Base-by-base conservation (phyloP, 2,113 vertebrate species). In the Tichodroma muraria region DNA sequence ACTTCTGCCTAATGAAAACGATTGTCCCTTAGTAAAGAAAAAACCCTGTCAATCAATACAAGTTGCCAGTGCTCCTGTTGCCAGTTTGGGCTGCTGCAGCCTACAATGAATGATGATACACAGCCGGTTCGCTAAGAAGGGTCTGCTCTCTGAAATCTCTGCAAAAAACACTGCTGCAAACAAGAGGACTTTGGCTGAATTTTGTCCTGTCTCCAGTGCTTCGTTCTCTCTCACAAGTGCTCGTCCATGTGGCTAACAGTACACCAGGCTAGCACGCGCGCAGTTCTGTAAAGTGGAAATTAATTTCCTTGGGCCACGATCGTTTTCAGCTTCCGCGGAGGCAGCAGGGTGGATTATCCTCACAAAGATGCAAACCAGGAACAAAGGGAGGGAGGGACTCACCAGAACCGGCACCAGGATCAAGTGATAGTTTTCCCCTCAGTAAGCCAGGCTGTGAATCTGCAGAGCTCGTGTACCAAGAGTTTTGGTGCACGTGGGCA, bases 361-460 rank as follows among this genome's bases (percentile, higher is more conserved):
- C 68, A 44, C 42, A 31, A 6, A 72, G 11, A 27, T 47, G 27
- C 38, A 88, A 90, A 35, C 69, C 75, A 64, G 56, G 52, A 95
- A 16, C 18, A 85, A 57, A 61, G 47, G 79, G 53, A 61, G 47
- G 79, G 53, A 91, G 30, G 35, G 65, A 59, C 71, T 33, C 61
- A 64, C 49, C 65, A 30, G 20, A 65, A 56, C 5, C n/a, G 9
- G 53, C 35, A 47, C 24, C 57, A 21, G n/a, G 65, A 44, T 8
- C 25, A 15, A 33, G 8, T 0, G 31, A 23, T 59, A 66, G 18
- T 4, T 44, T 12, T 11, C 14, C 59, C 66, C 64, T 73, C 69
- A 75, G 73, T 68, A 72, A 97, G 89, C 92, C 94, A 96, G 86
- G 77, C 37, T 88, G 83, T 10, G 65, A 81, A 49, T 57, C 65